Evolutionary conservation across 1,140 invertebrate species (phyloP).

Genomic region (Ephestia elutella): DNA sequence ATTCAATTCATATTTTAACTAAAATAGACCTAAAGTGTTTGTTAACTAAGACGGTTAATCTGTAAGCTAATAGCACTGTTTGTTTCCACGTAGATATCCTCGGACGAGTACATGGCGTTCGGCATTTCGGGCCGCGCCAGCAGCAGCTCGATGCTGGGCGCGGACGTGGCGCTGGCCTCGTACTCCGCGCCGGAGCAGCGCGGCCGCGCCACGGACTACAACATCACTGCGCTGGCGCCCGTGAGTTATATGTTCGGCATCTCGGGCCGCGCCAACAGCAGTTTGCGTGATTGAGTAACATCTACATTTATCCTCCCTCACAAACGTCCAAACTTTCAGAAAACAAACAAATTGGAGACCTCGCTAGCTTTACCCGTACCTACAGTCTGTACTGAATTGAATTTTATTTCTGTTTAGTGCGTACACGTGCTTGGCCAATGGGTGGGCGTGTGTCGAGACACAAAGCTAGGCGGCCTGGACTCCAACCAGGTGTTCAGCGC

Average conservation of each 20-base stretch:
- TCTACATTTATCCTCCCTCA: no score
- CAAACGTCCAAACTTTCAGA: no score
- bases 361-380: no score
- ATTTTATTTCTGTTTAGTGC: constrained; percentile 75
- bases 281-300: no score
- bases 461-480: constrained; percentile 83
- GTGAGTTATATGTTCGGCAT: constrained; percentile 84
- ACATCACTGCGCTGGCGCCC: constrained; percentile 87
- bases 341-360: no score
- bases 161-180: constrained; percentile 87
- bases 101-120: constrained; percentile 90
- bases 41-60: no score
- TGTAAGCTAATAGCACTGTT: no score
- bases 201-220: constrained; percentile 87
- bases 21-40: no score
- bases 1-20: no score
- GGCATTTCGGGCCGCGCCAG: constrained; percentile 85
- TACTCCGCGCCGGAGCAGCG: constrained; percentile 78
- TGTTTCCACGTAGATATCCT: constrained; percentile 60
- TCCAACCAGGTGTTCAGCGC: constrained; percentile 85
- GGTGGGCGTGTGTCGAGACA: constrained; percentile 90
- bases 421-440: constrained; percentile 88
- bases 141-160: constrained; percentile 87
- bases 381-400: no score
- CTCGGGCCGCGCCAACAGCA: constrained; percentile 81